phyloP scores from a whole-genome alignment of 1,140 invertebrate genomes.

The Epicauta chinensis region DNA sequence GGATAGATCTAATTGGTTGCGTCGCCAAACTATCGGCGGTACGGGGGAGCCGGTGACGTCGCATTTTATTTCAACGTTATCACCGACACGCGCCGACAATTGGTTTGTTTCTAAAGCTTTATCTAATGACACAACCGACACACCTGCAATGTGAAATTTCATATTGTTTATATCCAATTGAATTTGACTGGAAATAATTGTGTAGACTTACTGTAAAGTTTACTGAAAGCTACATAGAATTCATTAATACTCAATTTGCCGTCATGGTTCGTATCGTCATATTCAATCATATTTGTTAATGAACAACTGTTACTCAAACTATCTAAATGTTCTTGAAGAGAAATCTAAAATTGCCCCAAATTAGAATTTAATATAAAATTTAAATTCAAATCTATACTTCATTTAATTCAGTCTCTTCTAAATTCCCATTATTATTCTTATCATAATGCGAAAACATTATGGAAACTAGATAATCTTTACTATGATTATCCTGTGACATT shows the following conservation, averaged over 20 bases:
- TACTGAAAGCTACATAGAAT: conserved; percentile 72
- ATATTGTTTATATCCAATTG: not conserved
- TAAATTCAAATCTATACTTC: conserved; percentile 45
- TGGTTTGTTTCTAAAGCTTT: conserved; percentile 67
- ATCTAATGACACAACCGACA: conserved; percentile 66
- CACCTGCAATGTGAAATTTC: conserved; percentile 46
- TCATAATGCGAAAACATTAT: conserved; percentile 78
- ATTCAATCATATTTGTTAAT: conserved; percentile 62
- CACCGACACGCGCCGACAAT: conserved; percentile 61
- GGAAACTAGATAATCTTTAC: conserved; percentile 67
- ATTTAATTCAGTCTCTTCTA: conserved; percentile 61
- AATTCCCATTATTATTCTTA: conserved; percentile 61
- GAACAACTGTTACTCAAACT: conserved; percentile 60
- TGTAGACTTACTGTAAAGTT: conserved; percentile 60
- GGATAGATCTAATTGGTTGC: conserved; percentile 62
- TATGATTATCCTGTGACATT: conserved; percentile 54
- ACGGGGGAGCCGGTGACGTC: conserved; percentile 65
- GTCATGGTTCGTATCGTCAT: conserved; percentile 64
- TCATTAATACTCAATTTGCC: conserved; percentile 63
- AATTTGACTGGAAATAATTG: not conserved
- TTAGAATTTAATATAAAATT: not conserved
- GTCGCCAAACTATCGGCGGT: conserved; percentile 66
- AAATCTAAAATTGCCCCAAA: conserved; percentile 46
- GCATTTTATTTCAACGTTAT: conserved; percentile 77
- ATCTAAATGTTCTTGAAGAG: conserved; percentile 56